These are phyloP conservation scores for Chelonus formosanus DNA, from an alignment of 2,888 invertebrate species.

Conservation along the genomic window DNA sequence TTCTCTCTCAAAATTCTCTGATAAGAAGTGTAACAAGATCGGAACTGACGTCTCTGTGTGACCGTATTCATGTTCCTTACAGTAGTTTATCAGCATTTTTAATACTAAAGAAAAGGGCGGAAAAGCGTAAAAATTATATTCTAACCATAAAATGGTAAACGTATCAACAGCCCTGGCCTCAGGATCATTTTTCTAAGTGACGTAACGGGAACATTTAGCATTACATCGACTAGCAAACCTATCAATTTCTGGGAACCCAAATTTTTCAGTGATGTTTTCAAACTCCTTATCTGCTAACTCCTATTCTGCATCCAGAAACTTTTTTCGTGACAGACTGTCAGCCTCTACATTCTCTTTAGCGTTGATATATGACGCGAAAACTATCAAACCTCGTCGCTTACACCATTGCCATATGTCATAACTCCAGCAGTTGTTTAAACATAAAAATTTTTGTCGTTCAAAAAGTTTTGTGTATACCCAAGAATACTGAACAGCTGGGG, in stretches of 20 bases:
- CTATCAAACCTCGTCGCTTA: slow-evolving; percentile 32
- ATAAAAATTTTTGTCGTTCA: slow-evolving; percentile 35
- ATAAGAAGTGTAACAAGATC: too few relatives aligned
- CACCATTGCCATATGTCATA: slow-evolving; percentile 39
- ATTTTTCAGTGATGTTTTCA: too few relatives aligned
- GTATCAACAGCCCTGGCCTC: slow-evolving; percentile 38
- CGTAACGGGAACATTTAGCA: slow-evolving; percentile 37
- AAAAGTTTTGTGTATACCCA: slow-evolving; percentile 43
- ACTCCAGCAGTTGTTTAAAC: background rate
- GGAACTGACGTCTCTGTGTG: too few relatives aligned
- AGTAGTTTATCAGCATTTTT: too few relatives aligned
- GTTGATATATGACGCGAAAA: slow-evolving; percentile 36
- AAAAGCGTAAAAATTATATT: slow-evolving; percentile 29
- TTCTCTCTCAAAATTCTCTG: too few relatives aligned
- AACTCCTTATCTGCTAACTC: slow-evolving; percentile 31
- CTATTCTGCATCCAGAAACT: slow-evolving; percentile 38
- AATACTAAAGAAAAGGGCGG: slow-evolving; percentile 24
- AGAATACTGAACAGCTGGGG: slow-evolving; percentile 13
- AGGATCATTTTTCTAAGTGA: slow-evolving; percentile 36
- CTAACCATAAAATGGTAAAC: slow-evolving; percentile 39
- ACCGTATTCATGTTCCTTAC: too few relatives aligned
- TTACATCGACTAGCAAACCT: too few relatives aligned
- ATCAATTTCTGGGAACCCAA: too few relatives aligned
- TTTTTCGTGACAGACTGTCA: slow-evolving; percentile 32
- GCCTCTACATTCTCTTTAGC: slow-evolving; percentile 37